Conservation (phyloP, 1,140 invertebrate genomes). For the Globodera rostochiensis region DNA sequence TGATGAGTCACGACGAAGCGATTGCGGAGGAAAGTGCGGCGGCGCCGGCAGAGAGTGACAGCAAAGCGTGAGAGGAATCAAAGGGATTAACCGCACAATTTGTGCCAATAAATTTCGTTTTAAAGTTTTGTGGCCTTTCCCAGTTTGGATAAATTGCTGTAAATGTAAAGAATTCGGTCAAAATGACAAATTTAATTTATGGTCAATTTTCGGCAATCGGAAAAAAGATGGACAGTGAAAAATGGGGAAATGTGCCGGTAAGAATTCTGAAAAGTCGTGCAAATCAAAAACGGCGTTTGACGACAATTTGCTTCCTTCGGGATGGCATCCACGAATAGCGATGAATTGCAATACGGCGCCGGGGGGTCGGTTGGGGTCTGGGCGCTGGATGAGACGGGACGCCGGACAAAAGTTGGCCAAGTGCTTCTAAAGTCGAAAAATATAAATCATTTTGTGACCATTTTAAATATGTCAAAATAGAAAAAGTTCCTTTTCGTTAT, state of each 20-base stretch:
- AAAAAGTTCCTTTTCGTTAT: neutral
- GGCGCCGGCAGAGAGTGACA: neutral
- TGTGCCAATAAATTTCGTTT: no score
- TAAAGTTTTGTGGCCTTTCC: no score
- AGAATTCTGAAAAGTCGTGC: no score
- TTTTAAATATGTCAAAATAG: neutral
- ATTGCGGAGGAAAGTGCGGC: neutral
- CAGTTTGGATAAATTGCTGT: no score
- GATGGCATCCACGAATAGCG: neutral
- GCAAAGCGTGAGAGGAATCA: neutral
- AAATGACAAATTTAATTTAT: no score
- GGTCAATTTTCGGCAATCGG: no score
- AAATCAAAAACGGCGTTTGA: neutral
- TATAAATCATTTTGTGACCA: neutral
- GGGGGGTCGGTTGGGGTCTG: neutral
- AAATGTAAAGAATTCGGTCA: no score
- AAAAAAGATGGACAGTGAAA: no score
- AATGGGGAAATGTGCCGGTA: no score
- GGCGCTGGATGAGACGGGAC: neutral
- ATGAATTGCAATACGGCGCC: neutral
- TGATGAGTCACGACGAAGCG: slow-evolving; percentile 8
- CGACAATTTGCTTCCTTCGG: neutral
- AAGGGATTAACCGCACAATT: no score
- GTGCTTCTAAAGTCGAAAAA: neutral
- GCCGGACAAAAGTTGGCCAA: neutral